Percentiles rank a stretch among this genome's conserved stretches.
Evolutionary conservation across 1,140 invertebrate genomes (phyloP).

Genomic region (Lepidurus packardi): DNA sequence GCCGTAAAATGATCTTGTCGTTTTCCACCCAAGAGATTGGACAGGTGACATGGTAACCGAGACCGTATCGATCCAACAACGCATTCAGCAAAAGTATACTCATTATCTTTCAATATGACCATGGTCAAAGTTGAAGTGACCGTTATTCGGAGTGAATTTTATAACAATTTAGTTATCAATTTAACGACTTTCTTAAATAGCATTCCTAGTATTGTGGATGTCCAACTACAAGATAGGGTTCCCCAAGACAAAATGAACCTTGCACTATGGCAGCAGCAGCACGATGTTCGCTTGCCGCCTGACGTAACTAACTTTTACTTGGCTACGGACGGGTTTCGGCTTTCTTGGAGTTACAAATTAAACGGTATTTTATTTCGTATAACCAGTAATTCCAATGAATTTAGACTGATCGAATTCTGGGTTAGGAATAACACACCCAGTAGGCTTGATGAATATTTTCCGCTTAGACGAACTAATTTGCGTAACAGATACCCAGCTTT

Average conservation of each 20-base stretch:
- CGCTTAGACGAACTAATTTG: constrained; percentile 18
- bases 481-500: neutral
- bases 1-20: neutral
- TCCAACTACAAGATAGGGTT: constrained; percentile 12
- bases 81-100: neutral
- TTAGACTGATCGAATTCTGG: neutral
- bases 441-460: constrained; percentile 30
- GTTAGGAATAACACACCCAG: constrained; percentile 27
- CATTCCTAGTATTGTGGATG: constrained; percentile 26
- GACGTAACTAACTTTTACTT: constrained; percentile 29
- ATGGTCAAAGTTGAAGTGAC: neutral
- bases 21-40: neutral
- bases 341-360: constrained; percentile 29
- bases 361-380: constrained; percentile 3
- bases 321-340: constrained; percentile 29
- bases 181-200: constrained; percentile 11
- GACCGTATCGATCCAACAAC: neutral
- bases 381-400: neutral
- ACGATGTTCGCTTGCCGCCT: constrained; percentile 23
- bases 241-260: constrained; percentile 16
- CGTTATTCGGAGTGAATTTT: constrained; percentile 26
- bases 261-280: constrained; percentile 17
- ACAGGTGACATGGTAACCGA: neutral
- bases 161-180: constrained; percentile 16
- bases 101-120: neutral